Evolutionary conservation across 2,888 invertebrate species (phyloP), one percentile per base, ranked within the genome.

Genomic region (Liodrosophila aerea): DNA sequence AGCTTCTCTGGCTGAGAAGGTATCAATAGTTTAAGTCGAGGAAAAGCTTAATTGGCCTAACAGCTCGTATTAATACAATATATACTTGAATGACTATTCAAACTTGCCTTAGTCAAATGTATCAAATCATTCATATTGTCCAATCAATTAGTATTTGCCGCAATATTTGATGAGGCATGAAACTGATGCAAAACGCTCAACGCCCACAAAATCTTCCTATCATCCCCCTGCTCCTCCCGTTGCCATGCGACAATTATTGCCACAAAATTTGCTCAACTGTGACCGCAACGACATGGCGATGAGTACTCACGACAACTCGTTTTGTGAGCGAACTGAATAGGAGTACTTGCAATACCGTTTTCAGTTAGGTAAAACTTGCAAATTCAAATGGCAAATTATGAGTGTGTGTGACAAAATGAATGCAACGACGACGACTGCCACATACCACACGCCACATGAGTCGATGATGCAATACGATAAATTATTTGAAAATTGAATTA

Each of bases 401-500:
- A 43, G 31, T 63, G 51, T 58, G 47, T 40, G 57, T 76, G 74
- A 66, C 61, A 76, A 50, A n/a, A 51, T 80, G 68, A 71, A 57
- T 80, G 73, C 67, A 54, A 7, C 47, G 51, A 62, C 36, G 30
- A 40, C 43, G 7, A 22, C 37, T 46, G 69, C 41, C 49, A 33
- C 34, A 53, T 50, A 56, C 49, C 67, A 45, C 47, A 40, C 45
- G 45, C 33, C 50, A 49, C 47, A 41, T 44, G 5, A 22, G 34
- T n/a, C 33, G 50, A 61, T 73, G 66, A 50, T 67, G 75, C 69
- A 78, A 82, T 51, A 12, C 39, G 13, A 15, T 13, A 47, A 39
- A 51, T 63, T 56, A 59, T 71, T 73, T 36, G 64, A 58, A 61
- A 74, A 74, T 69, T 74, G 53, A 74, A 72, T 64, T 41, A 47